Base-by-base conservation (phyloP, 2,113 vertebrate species). In the Neolamprologus kungweensis region DNA sequence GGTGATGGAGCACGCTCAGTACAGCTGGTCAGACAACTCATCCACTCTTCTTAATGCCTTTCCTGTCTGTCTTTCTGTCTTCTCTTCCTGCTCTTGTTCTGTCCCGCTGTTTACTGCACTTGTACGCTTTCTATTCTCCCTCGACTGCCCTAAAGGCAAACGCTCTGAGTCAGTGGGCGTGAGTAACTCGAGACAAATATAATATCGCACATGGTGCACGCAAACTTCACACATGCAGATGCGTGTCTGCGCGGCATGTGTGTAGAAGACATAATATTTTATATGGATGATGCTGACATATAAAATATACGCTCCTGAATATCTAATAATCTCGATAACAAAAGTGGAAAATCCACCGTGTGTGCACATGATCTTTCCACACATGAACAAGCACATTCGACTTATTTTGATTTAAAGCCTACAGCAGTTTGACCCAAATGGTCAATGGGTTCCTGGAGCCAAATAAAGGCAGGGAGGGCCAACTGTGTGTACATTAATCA, bases 381-480 rank as follows among this genome's bases (percentile, higher is more conserved):
- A 73, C 80, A 86, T 82, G 86, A 87, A 84, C 51, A 83, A 87
- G 40, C 85, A 68, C 54, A 80, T 23, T 82, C 14, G n/a, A 53
- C 37, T 83, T 33, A 83, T 85, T 91, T 80, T 83, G 86, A 88
- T 79, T 89, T 31, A 6, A 87, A 60, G 91, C 91, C 82, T 88
- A 21, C 50, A 89, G 90, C 79, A 83, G 80, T 82, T 82, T 91
- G 89, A 93, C 93, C 92, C 88, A 94, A 92, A 94, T 93, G 93
- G 81, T 94, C 73, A 54, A 40, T 86, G 85, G 58, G 51, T 78
- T 50, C 45, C 40, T n/a, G 1, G 60, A 88, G 87, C 83, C 88
- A 94, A 89, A 91, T 68, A 79, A 85, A 91, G 63, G 11, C 55
- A 85, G 37, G 7, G 16, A 35, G 71, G 84, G 60, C 7, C 45